Base-by-base conservation (phyloP, 1,140 invertebrate species). In the Goniozus legneri region DNA sequence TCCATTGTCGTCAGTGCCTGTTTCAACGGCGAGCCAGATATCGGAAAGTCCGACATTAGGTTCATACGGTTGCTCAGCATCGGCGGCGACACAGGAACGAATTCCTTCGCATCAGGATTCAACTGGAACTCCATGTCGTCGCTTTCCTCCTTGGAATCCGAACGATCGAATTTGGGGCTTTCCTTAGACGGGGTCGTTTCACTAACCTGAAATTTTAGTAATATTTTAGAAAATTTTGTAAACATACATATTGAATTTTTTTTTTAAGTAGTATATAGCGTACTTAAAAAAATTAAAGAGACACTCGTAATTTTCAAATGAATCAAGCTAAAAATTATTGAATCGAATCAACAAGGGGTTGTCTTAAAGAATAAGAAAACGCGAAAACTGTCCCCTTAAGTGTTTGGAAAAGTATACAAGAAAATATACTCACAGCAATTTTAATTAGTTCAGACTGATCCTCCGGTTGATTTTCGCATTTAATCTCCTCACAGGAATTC, bases 41-140 rank as follows among this genome's bases (percentile, higher is more conserved):
- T 65, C 6, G 83, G 67, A 18, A 75, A 67, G 51, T 83, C 82
- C 2, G 75, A 64, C 46, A 77, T 59, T 1, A 69, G 47, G 3
- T 70, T 57, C 2, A 71, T 62, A 14, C 44, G 34, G 21, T 64
- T 36, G 1, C 54, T 65, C 1, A 75, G 65, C 19, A 72, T 75
- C n/a, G 71, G 64, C 14, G 78, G 78, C 8, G 77, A 77, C 10
- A 79, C 69, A 0, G 82, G 83, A 21, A 88, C 76, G 58, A 88
- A 88, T 63, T 86, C 84, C 2, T 83, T 82, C 3, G 86, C 85
- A 44, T 88, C 79, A 0, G 85, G 85, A 69, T 88, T 88, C 54
- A 87, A 61, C 35, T 82, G 83, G 33, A 84, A 86, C 44, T 82
- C 80, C 82, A 85, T 84, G 43, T 81, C 77, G 66, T 80, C 78